Percentiles rank a stretch among this genome's conserved stretches.
Evolutionary conservation across 2,888 invertebrate species (phyloP).

Genomic region (Trichopria drosophilae): DNA sequence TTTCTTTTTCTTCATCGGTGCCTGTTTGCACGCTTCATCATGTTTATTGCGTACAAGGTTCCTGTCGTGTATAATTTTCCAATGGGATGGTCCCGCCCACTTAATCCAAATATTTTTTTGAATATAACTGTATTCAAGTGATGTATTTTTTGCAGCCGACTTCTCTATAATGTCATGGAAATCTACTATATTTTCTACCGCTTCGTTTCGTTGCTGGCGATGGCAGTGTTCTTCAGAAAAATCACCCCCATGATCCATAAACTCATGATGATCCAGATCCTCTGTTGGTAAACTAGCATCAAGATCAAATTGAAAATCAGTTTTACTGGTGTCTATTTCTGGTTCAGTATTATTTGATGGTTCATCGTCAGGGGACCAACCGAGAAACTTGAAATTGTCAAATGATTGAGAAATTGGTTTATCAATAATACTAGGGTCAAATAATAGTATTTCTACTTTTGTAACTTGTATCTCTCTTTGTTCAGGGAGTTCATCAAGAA

Average conservation of each 20-base stretch:
- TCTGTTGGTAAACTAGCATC: slow-evolving; percentile 43
- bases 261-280: slow-evolving; percentile 28
- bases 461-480: background rate
- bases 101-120: slow-evolving; percentile 41
- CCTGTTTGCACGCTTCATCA: slow-evolving; percentile 35
- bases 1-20: slow-evolving; percentile 36
- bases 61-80: slow-evolving; percentile 62
- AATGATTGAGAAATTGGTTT: slow-evolving; percentile 66
- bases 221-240: slow-evolving; percentile 32
- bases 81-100: slow-evolving; percentile 85
- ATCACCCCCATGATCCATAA: slow-evolving; percentile 32
- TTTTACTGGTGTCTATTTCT: slow-evolving; percentile 22
- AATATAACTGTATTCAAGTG: slow-evolving; percentile 48
- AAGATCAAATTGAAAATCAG: slow-evolving; percentile 47
- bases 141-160: slow-evolving; percentile 26
- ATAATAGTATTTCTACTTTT: slow-evolving; percentile 2
- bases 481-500: slow-evolving; percentile 38
- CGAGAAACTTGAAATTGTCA: slow-evolving; percentile 64
- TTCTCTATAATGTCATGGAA: slow-evolving; percentile 37
- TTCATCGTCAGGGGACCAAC: slow-evolving; percentile 65
- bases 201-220: slow-evolving; percentile 13
- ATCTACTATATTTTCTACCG: slow-evolving; percentile 42
- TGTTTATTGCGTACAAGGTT: slow-evolving; percentile 45
- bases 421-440: slow-evolving; percentile 39
- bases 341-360: slow-evolving; percentile 7